Evolutionary conservation across 2,797 vertebrate genomes (phyloP), one percentile per base, ranked within the genome.

Genomic region (Hydrocynus forskahlii): DNA sequence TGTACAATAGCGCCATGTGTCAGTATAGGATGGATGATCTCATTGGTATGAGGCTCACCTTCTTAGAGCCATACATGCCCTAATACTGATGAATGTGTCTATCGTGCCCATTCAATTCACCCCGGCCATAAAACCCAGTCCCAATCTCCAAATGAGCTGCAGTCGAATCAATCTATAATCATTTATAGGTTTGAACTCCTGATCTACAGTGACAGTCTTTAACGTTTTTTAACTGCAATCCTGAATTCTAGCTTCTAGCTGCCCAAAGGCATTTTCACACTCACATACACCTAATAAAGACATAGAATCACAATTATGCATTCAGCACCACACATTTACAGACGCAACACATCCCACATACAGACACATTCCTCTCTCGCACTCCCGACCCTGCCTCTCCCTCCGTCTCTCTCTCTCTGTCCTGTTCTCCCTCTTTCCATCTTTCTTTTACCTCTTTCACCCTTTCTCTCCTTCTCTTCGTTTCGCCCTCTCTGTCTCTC

Each of bases 31-130:
- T 69, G 62, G 59, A 66, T 69, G 62, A 66, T 63, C 35, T 66
- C 79, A 83, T 70, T 68, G 75, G 72, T 81, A 74, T 83, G 62
- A 78, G 83, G 80, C 84, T 86, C 85, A 85, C 83, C 83, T 85
- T 89, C 75, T 91, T 86, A 48, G 67, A 43, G 78, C 73, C 25
- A n/a, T 67, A 68, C 57, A 63, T 60, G 63, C 43, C 50, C 57
- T 64, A 57, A 72, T 55, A 50, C 75, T 81, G 67, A 81, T 83
- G 48, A 73, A 84, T 78, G 52, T 71, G 68, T 78, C 59, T 67
- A 78, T 78, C 70, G 52, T 71, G 54, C 62, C 43, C 68, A 67
- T 10, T 52, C 54, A 45, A 43, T 71, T 72, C 66, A 35, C 68
- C 23, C 25, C 21, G 35, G 66, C 62, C 76, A 69, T 80, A 83